Conservation (phyloP, 2,888 invertebrate genomes). For the Bombyx huttoni region DNA sequence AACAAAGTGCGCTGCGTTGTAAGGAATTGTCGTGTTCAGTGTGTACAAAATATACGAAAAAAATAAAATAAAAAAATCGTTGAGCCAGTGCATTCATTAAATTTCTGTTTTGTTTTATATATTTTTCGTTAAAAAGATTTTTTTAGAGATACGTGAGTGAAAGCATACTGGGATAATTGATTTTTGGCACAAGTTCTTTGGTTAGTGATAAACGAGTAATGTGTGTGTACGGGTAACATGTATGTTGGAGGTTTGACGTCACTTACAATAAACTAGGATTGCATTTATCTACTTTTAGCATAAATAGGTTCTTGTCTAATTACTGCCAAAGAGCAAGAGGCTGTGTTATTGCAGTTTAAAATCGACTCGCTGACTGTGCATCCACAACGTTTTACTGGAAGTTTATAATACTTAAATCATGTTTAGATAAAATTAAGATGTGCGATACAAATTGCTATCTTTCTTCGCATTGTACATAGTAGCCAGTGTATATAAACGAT, state of each 20-base stretch:
- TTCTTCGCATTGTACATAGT: background rate
- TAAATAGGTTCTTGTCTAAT: slow-evolving; percentile 26
- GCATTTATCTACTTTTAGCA: slow-evolving; percentile 39
- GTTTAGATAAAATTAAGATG: background rate
- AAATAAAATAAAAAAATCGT: background rate
- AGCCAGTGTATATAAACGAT: background rate
- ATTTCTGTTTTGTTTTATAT: background rate
- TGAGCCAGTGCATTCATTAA: background rate
- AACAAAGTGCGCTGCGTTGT: slow-evolving; percentile 13
- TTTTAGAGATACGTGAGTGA: background rate
- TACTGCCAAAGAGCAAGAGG: slow-evolving; percentile 36
- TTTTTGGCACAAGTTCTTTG: background rate
- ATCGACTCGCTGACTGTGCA: slow-evolving; percentile 36
- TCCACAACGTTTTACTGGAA: slow-evolving; percentile 27
- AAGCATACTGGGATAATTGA: background rate
- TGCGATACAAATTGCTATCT: background rate
- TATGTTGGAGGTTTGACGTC: background rate
- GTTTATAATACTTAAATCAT: background rate
- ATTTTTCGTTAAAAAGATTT: background rate
- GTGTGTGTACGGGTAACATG: background rate
- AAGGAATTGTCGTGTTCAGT: slow-evolving; percentile 1
- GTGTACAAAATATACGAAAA: background rate
- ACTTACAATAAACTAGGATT: slow-evolving; percentile 18
- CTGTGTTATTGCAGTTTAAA: slow-evolving; percentile 31
- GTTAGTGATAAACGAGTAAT: background rate